phyloP scores from a whole-genome alignment of 2,888 invertebrate genomes.

The Lasiommata megera region DNA sequence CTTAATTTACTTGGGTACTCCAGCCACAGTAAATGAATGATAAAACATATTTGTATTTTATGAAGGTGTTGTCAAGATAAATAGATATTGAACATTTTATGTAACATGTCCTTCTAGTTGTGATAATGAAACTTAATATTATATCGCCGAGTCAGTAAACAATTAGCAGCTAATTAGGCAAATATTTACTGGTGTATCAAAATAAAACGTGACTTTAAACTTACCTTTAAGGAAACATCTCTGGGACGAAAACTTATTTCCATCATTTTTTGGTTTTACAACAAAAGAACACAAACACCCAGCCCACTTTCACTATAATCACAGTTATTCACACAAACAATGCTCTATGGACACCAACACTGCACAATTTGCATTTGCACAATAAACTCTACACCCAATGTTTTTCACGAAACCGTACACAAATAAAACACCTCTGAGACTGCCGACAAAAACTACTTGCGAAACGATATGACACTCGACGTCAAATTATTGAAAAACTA shows the following conservation, averaged over 20 bases:
- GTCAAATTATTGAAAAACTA: conserved; percentile 53
- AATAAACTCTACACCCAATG: conserved; percentile 43
- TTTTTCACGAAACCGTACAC: conserved; percentile 65
- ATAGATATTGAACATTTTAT: neutral
- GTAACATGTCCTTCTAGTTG: conserved; percentile 4
- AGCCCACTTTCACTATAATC: conserved; percentile 19
- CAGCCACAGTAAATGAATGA: too few relatives aligned
- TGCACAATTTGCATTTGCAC: conserved; percentile 35
- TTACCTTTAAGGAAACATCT: conserved; percentile 28
- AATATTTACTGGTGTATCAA: neutral
- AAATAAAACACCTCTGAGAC: conserved; percentile 63
- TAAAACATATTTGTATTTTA: neutral
- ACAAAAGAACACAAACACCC: conserved; percentile 19
- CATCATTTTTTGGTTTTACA: conserved; percentile 32
- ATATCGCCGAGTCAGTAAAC: neutral
- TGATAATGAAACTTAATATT: conserved; percentile 8
- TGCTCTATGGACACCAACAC: conserved; percentile 31
- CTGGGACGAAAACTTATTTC: conserved; percentile 18
- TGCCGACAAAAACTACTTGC: conserved; percentile 58
- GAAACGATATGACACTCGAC: conserved; percentile 72
- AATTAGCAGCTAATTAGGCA: neutral
- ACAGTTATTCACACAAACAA: conserved; percentile 14
- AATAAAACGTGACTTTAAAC: conserved; percentile 14
- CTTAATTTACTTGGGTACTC: too few relatives aligned
- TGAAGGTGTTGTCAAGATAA: neutral